Evolutionary conservation across 2,113 vertebrate genomes (phyloP), one percentile per base, ranked within the genome.

Genomic region (Macaca nemestrina): DNA sequence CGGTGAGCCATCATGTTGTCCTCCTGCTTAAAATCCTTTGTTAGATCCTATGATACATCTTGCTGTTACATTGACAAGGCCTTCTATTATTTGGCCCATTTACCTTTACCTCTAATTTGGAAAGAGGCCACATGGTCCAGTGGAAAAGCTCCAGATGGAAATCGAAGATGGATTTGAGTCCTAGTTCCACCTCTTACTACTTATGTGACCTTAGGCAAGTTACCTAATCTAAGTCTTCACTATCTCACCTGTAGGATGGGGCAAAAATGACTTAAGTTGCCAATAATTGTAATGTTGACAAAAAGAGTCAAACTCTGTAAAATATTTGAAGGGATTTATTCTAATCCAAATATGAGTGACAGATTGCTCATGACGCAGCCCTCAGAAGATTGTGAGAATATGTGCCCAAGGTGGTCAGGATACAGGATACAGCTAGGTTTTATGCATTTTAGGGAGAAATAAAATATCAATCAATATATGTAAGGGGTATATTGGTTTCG

Each of bases 51-150:
- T 76, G 57, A 86, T n/a, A 52, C 35, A 70, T 67, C 22, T 73
- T 45, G 30, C 23, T 72, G 38, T 52, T 72, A 70, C 55, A 68
- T 35, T 80, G 50, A 32, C 43, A 59, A 81, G 22, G 55, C 9
- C 55, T 93, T 91, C 96, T 75, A 89, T 79, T 64, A 94, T 68
- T 68, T 52, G 55, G n/a, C 57, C 79, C n/a, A 67, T 40, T 91
- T 95, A 52, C 32, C 27, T 52, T 88, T 32, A 17, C 30, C 84
- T n/a, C 11, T 92, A 27, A 86, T 70, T 78, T 93, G 57, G 73
- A 84, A 93, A 87, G 70, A 84, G 82, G 4, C n/a, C 40, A 40
- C 35, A 18, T 14, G 64, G 64, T 48, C 45, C 64, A 87, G 12
- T 38, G 67, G 27, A n/a, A 92, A 85, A 92, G 38, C 52, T 70